phyloP scores from a whole-genome alignment of 2,113 vertebrate species.

The Periophthalmus modestus region DNA sequence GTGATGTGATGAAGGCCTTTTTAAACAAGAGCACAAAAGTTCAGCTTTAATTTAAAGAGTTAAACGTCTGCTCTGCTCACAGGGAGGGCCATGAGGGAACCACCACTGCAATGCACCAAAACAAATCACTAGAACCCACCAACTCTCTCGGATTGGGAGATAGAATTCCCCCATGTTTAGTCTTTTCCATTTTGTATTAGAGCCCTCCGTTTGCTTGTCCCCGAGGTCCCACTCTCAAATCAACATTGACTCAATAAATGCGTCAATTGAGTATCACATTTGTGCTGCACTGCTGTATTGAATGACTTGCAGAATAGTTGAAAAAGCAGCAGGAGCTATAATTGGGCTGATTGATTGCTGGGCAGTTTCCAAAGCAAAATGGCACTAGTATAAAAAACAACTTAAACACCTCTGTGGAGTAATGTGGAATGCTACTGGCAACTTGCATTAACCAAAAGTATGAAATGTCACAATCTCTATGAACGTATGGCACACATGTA shows the following conservation, averaged over 20 bases:
- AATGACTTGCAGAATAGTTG: background rate
- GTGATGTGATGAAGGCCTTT: background rate
- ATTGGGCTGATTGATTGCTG: background rate
- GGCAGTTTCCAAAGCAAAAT: background rate
- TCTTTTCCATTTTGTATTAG: constrained; percentile 26
- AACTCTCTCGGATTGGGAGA: constrained; percentile 47
- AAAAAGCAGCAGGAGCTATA: background rate
- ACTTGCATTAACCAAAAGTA: no score
- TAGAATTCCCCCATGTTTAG: constrained; percentile 7
- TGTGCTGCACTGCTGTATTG: background rate
- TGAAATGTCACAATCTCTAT: no score
- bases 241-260: background rate
- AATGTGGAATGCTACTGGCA: no score
- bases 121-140: constrained; percentile 67
- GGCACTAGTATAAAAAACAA: background rate
- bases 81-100: constrained; percentile 44
- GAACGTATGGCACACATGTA: no score
- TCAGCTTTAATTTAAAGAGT: constrained; percentile 2
- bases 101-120: constrained; percentile 81
- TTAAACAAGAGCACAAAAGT: background rate
- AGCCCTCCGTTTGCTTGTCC: background rate
- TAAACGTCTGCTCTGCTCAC: constrained; percentile 38
- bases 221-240: constrained; percentile 12
- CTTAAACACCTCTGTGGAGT: background rate
- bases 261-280: constrained; percentile 8